These are phyloP conservation scores for Bilobella aurantiaca DNA, from an alignment of 1,140 invertebrate species.

Conservation along the genomic window DNA sequence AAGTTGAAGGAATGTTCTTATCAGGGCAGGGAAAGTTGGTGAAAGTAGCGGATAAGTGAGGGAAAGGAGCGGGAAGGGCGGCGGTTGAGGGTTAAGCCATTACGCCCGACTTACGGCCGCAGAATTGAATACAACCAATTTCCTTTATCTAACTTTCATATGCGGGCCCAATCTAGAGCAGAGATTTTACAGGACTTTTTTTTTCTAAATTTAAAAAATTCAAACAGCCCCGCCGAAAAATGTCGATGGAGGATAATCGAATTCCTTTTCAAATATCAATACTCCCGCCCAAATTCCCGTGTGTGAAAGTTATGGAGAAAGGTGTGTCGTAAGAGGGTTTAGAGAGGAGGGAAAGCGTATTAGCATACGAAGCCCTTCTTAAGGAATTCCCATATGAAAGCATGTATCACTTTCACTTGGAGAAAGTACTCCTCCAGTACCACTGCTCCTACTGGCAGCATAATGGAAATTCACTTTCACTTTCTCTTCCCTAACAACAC, in stretches of 20 bases:
- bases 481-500: neutral
- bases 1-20: no score
- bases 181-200: neutral
- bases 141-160: conserved; percentile 3
- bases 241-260: conserved; percentile 6
- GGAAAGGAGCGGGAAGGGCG: neutral
- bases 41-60: no score
- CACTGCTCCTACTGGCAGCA: neutral
- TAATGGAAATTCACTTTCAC: neutral
- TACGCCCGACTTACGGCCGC: neutral
- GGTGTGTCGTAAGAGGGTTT: no score
- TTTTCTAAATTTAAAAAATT: no score
- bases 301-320: neutral
- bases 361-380: neutral
- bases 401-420: neutral
- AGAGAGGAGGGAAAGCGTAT: neutral
- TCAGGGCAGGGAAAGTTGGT: no score
- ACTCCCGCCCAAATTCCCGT: neutral
- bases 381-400: neutral
- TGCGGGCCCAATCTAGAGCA: no score
- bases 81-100: conserved; percentile 9
- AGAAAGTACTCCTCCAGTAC: neutral
- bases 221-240: no score
- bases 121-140: conserved; percentile 8
- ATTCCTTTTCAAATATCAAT: neutral